phyloP scores from a whole-genome alignment of 2,797 vertebrate genomes.

The Natrix natrix region DNA sequence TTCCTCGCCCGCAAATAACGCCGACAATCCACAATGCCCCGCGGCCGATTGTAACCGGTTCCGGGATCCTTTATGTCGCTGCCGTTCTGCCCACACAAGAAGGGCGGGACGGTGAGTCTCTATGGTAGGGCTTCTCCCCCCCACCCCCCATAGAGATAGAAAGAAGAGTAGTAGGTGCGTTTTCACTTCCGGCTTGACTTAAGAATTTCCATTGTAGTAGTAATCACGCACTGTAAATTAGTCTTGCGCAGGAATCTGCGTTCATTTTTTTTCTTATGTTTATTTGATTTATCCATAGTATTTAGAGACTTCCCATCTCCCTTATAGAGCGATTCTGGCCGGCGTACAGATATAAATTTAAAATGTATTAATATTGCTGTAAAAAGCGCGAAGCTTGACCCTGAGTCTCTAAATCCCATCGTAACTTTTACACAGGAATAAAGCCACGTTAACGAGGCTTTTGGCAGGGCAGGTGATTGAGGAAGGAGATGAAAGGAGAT shows the following conservation, averaged over 20 bases:
- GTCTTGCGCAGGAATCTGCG: not conserved
- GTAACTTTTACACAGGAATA: not conserved
- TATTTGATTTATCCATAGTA: not conserved
- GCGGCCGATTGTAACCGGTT: constrained; percentile 23
- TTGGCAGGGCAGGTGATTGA: not conserved
- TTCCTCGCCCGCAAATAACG: constrained; percentile 34
- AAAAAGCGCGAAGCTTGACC: not conserved
- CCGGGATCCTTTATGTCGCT: constrained; percentile 14
- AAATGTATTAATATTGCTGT: not conserved
- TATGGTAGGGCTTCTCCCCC: not conserved
- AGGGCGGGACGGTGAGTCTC: not conserved
- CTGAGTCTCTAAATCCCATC: not conserved
- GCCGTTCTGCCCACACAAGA: accelerated
- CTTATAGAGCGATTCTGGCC: not conserved
- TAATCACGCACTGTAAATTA: not conserved
- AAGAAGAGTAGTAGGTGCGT: not conserved
- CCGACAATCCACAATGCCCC: constrained; percentile 59
- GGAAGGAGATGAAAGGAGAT: not conserved
- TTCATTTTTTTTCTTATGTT: not conserved
- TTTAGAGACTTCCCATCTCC: not conserved
- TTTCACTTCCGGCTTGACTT: not conserved
- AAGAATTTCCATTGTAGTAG: not conserved
- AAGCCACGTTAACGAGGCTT: not conserved
- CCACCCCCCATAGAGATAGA: too few species aligned
- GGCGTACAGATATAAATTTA: not conserved